Evolutionary conservation across 1,140 invertebrate genomes (phyloP).

Genomic region (Protaetia brevitarsis): DNA sequence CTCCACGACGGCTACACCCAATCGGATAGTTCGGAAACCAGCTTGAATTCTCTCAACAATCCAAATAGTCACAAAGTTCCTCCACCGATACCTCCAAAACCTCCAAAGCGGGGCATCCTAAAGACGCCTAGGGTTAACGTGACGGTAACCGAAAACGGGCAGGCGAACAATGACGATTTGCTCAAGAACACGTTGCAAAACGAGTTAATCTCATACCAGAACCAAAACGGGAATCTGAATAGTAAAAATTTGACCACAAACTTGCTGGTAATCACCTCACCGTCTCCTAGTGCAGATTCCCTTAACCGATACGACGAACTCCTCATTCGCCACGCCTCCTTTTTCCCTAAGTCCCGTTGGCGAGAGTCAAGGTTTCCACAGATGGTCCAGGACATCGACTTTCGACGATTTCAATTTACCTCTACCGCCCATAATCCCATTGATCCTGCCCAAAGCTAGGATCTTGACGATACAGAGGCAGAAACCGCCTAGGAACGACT

Average conservation of each 20-base stretch:
- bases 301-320: slow-evolving; percentile 78
- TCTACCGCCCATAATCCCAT: slow-evolving; percentile 72
- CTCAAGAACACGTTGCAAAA: slow-evolving; percentile 70
- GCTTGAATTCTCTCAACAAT: slow-evolving; percentile 66
- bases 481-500: slow-evolving; percentile 82
- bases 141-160: slow-evolving; percentile 49
- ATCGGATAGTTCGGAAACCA: slow-evolving; percentile 71
- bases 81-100: slow-evolving; percentile 66
- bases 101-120: slow-evolving; percentile 74
- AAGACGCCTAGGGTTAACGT: slow-evolving; percentile 67
- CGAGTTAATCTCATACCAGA: slow-evolving; percentile 68
- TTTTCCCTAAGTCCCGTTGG: slow-evolving; percentile 78
- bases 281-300: slow-evolving; percentile 77
- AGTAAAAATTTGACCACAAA: slow-evolving; percentile 47
- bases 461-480: slow-evolving; percentile 76
- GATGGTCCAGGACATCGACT: slow-evolving; percentile 67
- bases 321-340: slow-evolving; percentile 78
- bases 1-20: slow-evolving; percentile 55
- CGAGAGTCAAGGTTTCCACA: slow-evolving; percentile 75
- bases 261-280: slow-evolving; percentile 64
- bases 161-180: slow-evolving; percentile 45
- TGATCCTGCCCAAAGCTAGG: slow-evolving; percentile 71
- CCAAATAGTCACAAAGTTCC: slow-evolving; percentile 42
- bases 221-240: slow-evolving; percentile 47
- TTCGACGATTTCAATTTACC: slow-evolving; percentile 74